phyloP scores from a whole-genome alignment of 2,797 vertebrate species.

The Hoplostethus atlanticus region DNA sequence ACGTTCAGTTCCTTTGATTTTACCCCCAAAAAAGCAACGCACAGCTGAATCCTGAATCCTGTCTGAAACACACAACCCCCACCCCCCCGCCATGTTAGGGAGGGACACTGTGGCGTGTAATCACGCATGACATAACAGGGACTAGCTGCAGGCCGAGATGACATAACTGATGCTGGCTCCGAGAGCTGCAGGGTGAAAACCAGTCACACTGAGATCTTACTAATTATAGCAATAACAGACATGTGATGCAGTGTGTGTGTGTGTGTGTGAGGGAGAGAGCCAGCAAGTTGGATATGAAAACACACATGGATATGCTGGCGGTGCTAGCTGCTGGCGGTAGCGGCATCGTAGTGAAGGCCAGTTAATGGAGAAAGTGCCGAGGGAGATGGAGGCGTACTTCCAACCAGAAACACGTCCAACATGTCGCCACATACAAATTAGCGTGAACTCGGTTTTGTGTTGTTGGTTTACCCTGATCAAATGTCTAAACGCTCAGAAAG shows the following conservation, averaged over 20 bases:
- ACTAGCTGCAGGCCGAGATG: conserved; percentile 40
- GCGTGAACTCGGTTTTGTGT: too few relatives aligned
- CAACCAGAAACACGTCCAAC: too few relatives aligned
- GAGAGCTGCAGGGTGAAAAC: conserved; percentile 11
- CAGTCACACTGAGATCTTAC: not conserved
- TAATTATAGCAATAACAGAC: conserved; percentile 15
- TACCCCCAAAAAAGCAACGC: not conserved
- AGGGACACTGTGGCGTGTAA: conserved; percentile 23
- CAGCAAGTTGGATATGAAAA: too few relatives aligned
- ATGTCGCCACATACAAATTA: too few relatives aligned
- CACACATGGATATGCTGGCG: too few relatives aligned
- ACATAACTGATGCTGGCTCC: conserved; percentile 28
- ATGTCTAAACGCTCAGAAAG: too few relatives aligned
- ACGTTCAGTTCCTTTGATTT: not conserved
- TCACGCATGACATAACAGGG: conserved; percentile 64
- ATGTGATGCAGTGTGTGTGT: conserved; percentile 4
- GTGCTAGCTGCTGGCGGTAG: too few relatives aligned
- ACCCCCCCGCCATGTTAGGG: conserved; percentile 16
- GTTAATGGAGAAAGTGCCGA: too few relatives aligned
- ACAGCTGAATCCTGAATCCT: conserved; percentile 1
- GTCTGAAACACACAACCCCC: conserved; percentile 8
- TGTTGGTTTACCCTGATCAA: too few relatives aligned
- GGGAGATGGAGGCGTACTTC: too few relatives aligned
- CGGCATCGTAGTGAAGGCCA: too few relatives aligned
- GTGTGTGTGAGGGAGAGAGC: too few relatives aligned